Base-by-base conservation (phyloP, 2,113 vertebrate species). In the Paradisaea rubra region DNA sequence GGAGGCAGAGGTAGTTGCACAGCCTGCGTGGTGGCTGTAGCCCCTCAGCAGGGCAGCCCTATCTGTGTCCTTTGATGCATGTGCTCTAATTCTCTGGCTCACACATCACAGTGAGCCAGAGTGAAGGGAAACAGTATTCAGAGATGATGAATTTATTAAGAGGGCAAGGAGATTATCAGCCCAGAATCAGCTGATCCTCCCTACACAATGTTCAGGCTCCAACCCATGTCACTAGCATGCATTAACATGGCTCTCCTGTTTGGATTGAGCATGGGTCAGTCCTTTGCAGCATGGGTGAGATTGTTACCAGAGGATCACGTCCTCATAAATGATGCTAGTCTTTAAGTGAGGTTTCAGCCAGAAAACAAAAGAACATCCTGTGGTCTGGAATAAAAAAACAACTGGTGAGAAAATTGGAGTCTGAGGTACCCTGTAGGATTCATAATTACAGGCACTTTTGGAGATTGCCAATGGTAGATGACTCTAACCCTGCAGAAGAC, bases 401-500 rank as follows among this genome's bases (percentile, higher is more conserved):
- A 8, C 54, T 80, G 25, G 37, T 81, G 59, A 83, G 54, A 95
- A 92, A 88, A 83, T 9, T 77, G 21, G 12, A 65, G 42, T 81
- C 50, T 70, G 33, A 59, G 81, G 23, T 45, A 39, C 74, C 39
- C 49, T 47, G 47, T 59, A 53, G 64, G 39, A 84, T 64, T 73
- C 65, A 25, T 89, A 84, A 89, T 94, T 91, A 28, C 52, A 35
- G 11, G 35, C 64, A 89, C 69, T 83, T 83, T 59, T 41, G 45
- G 80, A 86, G 80, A 64, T 70, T 93, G 77, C 35, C 63, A n/a
- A 13, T 70, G 41, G 47, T 47, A 70, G 50, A 66, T 86, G 41
- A 83, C 42, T 89, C 47, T 81, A 78, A 63, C 10, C 9, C 31
- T 59, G 68, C 31, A 86, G 83, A 74, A 88, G 73, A 73, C 39